Conservation (phyloP, 2,797 vertebrate genomes). For the Pitangus sulphuratus region DNA sequence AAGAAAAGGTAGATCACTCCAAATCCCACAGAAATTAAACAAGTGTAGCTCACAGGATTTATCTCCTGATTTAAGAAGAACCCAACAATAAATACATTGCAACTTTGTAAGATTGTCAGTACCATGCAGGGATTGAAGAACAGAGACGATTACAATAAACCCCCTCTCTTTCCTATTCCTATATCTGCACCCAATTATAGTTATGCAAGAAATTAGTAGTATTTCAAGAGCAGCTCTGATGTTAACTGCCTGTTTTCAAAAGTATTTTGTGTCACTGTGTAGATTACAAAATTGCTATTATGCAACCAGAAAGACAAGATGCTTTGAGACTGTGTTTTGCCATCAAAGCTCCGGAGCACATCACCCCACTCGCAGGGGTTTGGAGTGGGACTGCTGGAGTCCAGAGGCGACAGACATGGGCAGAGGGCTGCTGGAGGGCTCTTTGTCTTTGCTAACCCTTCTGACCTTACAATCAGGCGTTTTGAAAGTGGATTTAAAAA, state of each 20-base stretch:
- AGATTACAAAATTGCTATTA: not conserved
- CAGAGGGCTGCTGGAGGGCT: fast-evolving
- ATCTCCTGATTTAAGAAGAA: not conserved
- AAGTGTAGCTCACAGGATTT: not conserved
- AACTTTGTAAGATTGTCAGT: not conserved
- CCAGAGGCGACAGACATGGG: not conserved
- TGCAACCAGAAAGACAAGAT: not conserved
- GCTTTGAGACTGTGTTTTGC: not conserved
- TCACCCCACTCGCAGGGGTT: fast-evolving
- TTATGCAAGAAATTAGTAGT: not conserved
- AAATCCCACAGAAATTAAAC: not conserved
- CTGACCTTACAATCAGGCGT: not conserved
- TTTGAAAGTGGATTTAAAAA: not conserved
- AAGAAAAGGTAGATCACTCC: not conserved
- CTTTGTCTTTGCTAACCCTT: not conserved
- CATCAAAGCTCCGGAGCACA: not conserved
- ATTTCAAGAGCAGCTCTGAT: not conserved
- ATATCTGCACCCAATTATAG: not conserved
- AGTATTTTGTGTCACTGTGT: not conserved
- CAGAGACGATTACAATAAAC: not conserved
- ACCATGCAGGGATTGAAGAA: not conserved
- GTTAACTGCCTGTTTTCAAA: not conserved
- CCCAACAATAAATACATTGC: not conserved
- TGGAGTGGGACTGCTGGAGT: not conserved
- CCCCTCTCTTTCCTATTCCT: not conserved